Evolutionary conservation across 35 echinoderm and acorn worm genomes (phyloP).

Genomic region (Chiridota heheva): DNA sequence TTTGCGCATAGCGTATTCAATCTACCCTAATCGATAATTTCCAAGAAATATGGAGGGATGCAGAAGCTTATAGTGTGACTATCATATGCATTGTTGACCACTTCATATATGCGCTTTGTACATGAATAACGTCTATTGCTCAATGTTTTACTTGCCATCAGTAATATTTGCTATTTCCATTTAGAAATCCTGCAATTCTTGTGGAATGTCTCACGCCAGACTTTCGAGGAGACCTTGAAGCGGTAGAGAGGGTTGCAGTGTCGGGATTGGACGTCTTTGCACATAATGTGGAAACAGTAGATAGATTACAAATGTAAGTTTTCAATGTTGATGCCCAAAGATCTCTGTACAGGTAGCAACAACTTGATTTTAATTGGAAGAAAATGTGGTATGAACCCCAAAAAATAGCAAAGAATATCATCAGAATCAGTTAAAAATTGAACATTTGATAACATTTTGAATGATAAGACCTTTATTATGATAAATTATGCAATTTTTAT

Average conservation of each 20-base stretch:
- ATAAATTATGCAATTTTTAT: too few relatives aligned
- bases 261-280: slow-evolving; percentile 95
- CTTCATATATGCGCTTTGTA: too few relatives aligned
- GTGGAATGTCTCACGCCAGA: slow-evolving; percentile 98
- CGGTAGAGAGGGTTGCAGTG: slow-evolving; percentile 67
- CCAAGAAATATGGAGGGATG: neutral
- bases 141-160: neutral
- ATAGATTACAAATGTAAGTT: slow-evolving; percentile 86
- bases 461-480: too few relatives aligned
- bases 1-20: too few relatives aligned
- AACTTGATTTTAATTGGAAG: too few relatives aligned
- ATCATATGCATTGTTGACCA: neutral
- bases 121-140: too few relatives aligned
- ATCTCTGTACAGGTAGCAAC: too few relatives aligned
- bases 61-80: neutral
- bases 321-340: too few relatives aligned
- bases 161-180: neutral
- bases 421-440: too few relatives aligned
- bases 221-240: slow-evolving; percentile 85
- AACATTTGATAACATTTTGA: too few relatives aligned
- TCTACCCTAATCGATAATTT: neutral
- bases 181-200: slow-evolving; percentile 71
- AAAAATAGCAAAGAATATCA: too few relatives aligned
- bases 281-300: slow-evolving; percentile 96
- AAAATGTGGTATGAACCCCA: too few relatives aligned